Percentiles rank a stretch among this genome's conserved stretches.
phyloP scores from a whole-genome alignment of 1,140 invertebrate species.

The Drosophila murphyi region DNA sequence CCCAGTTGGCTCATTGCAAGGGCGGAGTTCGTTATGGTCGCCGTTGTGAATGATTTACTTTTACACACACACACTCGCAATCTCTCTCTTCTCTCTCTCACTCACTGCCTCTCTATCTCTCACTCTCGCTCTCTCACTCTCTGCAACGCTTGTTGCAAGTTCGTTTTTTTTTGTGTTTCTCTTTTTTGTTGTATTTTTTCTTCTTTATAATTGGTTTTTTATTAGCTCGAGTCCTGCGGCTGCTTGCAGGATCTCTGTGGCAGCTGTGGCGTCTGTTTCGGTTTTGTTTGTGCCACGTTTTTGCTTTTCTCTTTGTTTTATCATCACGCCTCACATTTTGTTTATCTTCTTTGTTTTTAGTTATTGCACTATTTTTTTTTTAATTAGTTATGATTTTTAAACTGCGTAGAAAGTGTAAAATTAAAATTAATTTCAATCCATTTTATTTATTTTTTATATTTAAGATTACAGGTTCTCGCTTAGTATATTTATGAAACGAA shows the following conservation, averaged over 20 bases:
- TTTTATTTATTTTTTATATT: too few species aligned
- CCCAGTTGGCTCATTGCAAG: slow-evolving; percentile 92
- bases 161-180: slow-evolving; percentile 13
- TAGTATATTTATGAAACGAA: too few species aligned
- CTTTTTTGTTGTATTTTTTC: slow-evolving; percentile 5
- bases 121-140: slow-evolving; percentile 1
- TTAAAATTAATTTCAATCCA: too few species aligned
- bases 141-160: slow-evolving; percentile 36
- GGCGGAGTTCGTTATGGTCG: slow-evolving; percentile 84
- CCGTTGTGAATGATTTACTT: slow-evolving; percentile 81
- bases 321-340: slow-evolving; percentile 73
- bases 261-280: slow-evolving; percentile 52
- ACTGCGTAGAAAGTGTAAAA: neutral
- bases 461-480: too few species aligned
- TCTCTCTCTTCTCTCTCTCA: slow-evolving; percentile 12
- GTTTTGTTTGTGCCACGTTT: slow-evolving; percentile 43
- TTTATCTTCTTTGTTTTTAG: slow-evolving; percentile 42
- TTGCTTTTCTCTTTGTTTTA: slow-evolving; percentile 59
- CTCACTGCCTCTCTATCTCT: slow-evolving; percentile 34
- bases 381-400: neutral
- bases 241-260: slow-evolving; percentile 12
- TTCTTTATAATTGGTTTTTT: slow-evolving; percentile 70
- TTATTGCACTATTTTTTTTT: slow-evolving; percentile 58
- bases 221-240: slow-evolving; percentile 57
- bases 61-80: slow-evolving; percentile 39